Evolutionary conservation across 2,888 invertebrate species (phyloP).

Genomic region (Gandaritis pyraliata): DNA sequence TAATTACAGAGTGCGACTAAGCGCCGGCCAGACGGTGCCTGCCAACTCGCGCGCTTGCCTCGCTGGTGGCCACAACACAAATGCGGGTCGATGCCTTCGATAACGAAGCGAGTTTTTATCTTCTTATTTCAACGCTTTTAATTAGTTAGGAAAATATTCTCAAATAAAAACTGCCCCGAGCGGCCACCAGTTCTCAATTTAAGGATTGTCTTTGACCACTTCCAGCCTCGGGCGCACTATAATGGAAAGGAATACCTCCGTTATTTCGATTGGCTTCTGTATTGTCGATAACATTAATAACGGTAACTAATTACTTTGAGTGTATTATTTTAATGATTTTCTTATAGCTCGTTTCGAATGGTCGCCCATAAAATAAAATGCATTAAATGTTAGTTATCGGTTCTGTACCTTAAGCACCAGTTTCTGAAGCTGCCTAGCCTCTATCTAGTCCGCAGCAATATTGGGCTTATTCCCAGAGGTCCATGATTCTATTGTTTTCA

Average conservation of each 20-base stretch:
- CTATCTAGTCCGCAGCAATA: background rate
- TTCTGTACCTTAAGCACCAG: constrained; percentile 10
- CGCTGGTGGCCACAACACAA: constrained; percentile 75
- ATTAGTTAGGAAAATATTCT: constrained; percentile 85
- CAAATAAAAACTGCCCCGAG: constrained; percentile 78
- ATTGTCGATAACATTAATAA: constrained; percentile 70
- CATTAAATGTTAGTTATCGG: constrained; percentile 41
- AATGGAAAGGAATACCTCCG: constrained; percentile 67
- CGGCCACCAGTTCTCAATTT: constrained; percentile 61
- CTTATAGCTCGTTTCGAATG: constrained; percentile 50
- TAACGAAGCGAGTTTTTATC: constrained; percentile 80
- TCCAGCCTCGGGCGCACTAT: constrained; percentile 66
- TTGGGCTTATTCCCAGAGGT: too few relatives aligned
- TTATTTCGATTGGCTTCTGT: constrained; percentile 76
- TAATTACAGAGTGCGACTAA: constrained; percentile 77
- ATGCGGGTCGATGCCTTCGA: constrained; percentile 82
- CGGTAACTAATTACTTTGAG: constrained; percentile 59
- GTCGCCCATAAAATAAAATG: constrained; percentile 45
- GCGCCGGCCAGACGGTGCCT: constrained; percentile 53
- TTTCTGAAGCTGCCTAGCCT: background rate
- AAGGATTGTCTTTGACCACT: constrained; percentile 74
- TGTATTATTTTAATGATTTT: constrained; percentile 62
- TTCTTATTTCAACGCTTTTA: constrained; percentile 83
- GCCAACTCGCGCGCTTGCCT: constrained; percentile 38
- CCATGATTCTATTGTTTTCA: too few relatives aligned